Percentiles rank a stretch among this genome's conserved stretches.
Evolutionary conservation across 2,888 invertebrate genomes (phyloP).

Genomic region (Andrena trimmerana): DNA sequence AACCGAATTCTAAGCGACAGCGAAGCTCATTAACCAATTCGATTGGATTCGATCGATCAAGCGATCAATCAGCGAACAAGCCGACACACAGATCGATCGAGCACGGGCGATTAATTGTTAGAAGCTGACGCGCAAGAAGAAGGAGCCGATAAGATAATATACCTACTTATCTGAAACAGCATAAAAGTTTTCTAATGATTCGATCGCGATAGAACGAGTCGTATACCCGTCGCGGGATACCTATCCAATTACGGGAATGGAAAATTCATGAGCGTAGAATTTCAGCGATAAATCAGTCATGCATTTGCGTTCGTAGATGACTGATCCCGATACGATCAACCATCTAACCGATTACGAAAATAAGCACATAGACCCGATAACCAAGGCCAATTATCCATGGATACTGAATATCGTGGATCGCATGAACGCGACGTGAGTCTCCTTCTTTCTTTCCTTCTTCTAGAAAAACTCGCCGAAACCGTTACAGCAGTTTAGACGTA

Average conservation of each 20-base stretch:
- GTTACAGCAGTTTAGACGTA: no score
- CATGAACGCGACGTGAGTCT: conserved; percentile 82
- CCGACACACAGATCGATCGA: no score
- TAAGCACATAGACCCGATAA: conserved; percentile 79
- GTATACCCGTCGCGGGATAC: not conserved
- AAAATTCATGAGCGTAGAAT: conserved; percentile 16
- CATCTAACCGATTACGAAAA: conserved; percentile 85
- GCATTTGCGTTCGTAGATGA: conserved; percentile 73
- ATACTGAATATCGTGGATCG: conserved; percentile 76
- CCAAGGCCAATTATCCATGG: conserved; percentile 82
- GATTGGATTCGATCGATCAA: not conserved
- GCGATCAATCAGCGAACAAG: conserved; percentile 10
- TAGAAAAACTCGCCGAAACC: not conserved
- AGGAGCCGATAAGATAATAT: conserved; percentile 9
- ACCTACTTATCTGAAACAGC: not conserved
- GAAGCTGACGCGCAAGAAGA: no score
- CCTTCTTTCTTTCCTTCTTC: not conserved
- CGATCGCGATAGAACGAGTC: not conserved
- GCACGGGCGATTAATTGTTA: no score
- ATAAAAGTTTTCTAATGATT: not conserved
- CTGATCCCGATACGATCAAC: conserved; percentile 82
- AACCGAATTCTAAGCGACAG: not conserved
- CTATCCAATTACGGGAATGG: not conserved
- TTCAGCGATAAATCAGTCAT: not conserved
- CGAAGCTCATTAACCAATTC: not conserved